Evolutionary conservation across 2,113 vertebrate species (phyloP).

Genomic region (Thunnus thynnus): DNA sequence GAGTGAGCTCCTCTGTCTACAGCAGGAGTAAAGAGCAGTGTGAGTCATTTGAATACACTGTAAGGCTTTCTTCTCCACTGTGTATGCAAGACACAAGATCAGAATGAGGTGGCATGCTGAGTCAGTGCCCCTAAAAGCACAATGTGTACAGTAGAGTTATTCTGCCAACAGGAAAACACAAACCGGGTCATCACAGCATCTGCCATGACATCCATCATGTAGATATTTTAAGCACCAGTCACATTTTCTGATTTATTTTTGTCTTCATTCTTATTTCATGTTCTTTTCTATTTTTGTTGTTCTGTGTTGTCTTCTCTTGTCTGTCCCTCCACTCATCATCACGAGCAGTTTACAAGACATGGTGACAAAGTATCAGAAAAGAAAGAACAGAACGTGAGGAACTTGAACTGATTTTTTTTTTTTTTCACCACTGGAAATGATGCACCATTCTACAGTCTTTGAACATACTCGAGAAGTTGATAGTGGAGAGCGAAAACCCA

Average conservation of each 20-base stretch:
- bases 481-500: conserved; percentile 1
- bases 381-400: conserved; percentile 98
- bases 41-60: conserved; percentile 10
- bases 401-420: conserved; percentile 9
- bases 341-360: conserved; percentile 96
- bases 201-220: neutral
- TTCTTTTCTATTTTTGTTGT: conserved; percentile 31
- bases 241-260: conserved; percentile 49
- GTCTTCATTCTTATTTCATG: conserved; percentile 24
- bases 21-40: conserved; percentile 17
- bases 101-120: conserved; percentile 25
- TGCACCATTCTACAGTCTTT: conserved; percentile 72
- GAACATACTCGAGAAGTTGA: conserved; percentile 14
- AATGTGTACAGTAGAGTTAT: neutral
- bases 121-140: conserved; percentile 8
- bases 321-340: conserved; percentile 64
- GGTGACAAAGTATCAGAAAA: conserved; percentile 99
- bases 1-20: conserved; percentile 15
- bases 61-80: conserved; percentile 13
- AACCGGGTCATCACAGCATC: conserved; percentile 1
- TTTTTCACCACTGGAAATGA: conserved; percentile 69
- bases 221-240: conserved; percentile 20
- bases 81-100: conserved; percentile 8
- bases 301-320: conserved; percentile 29
- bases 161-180: conserved; percentile 5